Evolutionary conservation across 1,140 invertebrate species (phyloP).

Genomic region (Calephelis virginiensis): DNA sequence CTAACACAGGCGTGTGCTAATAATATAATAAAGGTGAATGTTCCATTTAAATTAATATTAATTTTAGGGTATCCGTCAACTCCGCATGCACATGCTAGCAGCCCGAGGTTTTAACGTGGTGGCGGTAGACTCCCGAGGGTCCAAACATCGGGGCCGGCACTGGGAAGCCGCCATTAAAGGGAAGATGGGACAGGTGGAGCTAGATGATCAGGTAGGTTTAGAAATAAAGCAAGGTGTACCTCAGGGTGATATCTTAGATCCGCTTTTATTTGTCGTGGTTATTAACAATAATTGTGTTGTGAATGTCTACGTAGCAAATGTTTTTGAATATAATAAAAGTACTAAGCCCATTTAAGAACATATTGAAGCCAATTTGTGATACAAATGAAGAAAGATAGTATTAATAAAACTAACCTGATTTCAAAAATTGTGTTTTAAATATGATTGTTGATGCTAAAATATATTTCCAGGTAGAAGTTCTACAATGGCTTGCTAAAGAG

Average conservation of each 20-base stretch:
- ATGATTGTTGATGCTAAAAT: no score
- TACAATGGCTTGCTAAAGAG: slow-evolving; percentile 91
- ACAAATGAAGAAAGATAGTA: no score
- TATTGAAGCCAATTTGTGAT: no score
- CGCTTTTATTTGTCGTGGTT: background rate
- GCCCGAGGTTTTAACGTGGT: slow-evolving; percentile 98
- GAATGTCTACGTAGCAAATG: no score
- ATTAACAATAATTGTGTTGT: background rate
- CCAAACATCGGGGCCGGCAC: slow-evolving; percentile 92
- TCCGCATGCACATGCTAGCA: slow-evolving; percentile 96
- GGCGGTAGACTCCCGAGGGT: slow-evolving; percentile 96
- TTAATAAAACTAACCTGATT: no score
- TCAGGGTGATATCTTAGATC: background rate
- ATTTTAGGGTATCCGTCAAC: slow-evolving; percentile 90
- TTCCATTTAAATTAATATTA: background rate
- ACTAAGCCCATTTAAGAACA: no score
- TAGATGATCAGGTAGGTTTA: slow-evolving; percentile 89
- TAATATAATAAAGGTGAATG: no score
- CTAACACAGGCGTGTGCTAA: no score
- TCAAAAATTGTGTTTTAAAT: no score
- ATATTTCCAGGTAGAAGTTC: slow-evolving; percentile 87
- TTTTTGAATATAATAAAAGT: no score
- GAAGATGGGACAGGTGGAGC: slow-evolving; percentile 96
- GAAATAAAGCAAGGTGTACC: background rate
- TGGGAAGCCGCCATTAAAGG: slow-evolving; percentile 95